Base-by-base conservation (phyloP, 2,113 vertebrate genomes). In the Lepus europaeus region DNA sequence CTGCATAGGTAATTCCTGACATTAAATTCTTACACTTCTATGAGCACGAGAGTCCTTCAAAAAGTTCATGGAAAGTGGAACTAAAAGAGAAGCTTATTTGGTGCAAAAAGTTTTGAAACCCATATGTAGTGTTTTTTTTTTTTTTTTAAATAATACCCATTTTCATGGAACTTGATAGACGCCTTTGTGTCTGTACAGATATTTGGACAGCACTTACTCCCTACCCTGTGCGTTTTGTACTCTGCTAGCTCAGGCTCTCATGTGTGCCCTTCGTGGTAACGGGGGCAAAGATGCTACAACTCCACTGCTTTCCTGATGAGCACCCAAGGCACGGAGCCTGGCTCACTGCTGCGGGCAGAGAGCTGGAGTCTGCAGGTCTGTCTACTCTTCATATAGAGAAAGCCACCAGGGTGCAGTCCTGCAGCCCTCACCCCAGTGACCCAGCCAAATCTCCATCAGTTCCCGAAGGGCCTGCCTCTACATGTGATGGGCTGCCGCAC, bases 1-100 rank as follows among this genome's bases (percentile, higher is more conserved):
- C 36, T 45, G 27, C 51, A 59, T 31, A 69, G 29, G 49, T 89
- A 92, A 91, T 92, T 90, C 63, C 72, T 95, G 53, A 73, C 87
- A 79, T 78, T 61, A 51, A 59, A 77, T 87, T 72, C 73, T 80
- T 39, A 22, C 11, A 73, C 68, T 66, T 74, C 92, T 89, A 93
- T 96, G 90, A 93, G 45, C 45, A 45, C 45, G 5, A 59, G 56
- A 59, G 56, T 59, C 56, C 56, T 59, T 59, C 56, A 59, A 3
- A 59, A 59, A 59, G 19, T 59, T 14, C 56, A 16, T 59, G 56
- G 56, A 59, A 59, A 59, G 56, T 59, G 19, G 56, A 59, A 59
- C 17, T 59, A 59, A 59, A 59, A 5, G 56, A 45, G 45, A 45
- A 59, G 19, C 19, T 14, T 59, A 19, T 59, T 59, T 59, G 56